These are phyloP conservation scores for Lampropteryx suffumata DNA, from an alignment of 2,888 invertebrate species.

Conservation along the genomic window DNA sequence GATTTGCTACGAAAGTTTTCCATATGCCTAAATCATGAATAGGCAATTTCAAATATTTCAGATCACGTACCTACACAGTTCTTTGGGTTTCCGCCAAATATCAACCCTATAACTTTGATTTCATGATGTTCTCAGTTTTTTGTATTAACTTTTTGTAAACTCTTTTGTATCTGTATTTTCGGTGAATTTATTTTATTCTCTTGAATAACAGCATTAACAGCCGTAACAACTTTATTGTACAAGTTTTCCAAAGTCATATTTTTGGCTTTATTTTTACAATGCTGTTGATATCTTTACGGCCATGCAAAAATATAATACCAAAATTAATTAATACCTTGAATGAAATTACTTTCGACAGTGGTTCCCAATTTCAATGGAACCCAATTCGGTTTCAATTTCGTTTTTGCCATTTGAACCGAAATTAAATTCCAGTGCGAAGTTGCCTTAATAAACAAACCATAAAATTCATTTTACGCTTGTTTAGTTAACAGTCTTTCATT, in stretches of 20 bases:
- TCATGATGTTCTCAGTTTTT: conserved; percentile 21
- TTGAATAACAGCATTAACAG: conserved; percentile 8
- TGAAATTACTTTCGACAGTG: not conserved
- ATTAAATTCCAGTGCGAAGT: conserved; percentile 14
- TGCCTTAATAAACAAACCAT: conserved; percentile 5
- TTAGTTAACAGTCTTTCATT: conserved; percentile 19
- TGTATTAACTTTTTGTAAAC: conserved; percentile 4
- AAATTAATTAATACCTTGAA: not conserved
- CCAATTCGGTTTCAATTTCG: conserved; percentile 16
- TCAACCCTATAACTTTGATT: conserved; percentile 48
- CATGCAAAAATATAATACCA: not conserved
- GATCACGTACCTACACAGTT: conserved; percentile 59
- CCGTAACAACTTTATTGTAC: conserved; percentile 9
- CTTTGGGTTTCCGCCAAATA: conserved; percentile 64
- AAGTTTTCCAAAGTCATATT: conserved; percentile 7
- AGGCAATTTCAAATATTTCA: conserved; percentile 69
- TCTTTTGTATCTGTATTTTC: conserved; percentile 1
- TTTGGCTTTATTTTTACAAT: conserved; percentile 13
- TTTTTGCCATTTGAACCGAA: conserved; percentile 11
- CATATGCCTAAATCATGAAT: conserved; percentile 63
- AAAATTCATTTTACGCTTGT: conserved; percentile 15
- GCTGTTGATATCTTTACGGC: conserved; percentile 10
- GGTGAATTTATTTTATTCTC: conserved; percentile 3
- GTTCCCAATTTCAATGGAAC: conserved; percentile 6
- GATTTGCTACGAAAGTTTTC: conserved; percentile 49